Percentiles rank a stretch among this genome's conserved stretches.
phyloP scores from a whole-genome alignment of 2,888 invertebrate species.

The Hoplodrina ambigua region DNA sequence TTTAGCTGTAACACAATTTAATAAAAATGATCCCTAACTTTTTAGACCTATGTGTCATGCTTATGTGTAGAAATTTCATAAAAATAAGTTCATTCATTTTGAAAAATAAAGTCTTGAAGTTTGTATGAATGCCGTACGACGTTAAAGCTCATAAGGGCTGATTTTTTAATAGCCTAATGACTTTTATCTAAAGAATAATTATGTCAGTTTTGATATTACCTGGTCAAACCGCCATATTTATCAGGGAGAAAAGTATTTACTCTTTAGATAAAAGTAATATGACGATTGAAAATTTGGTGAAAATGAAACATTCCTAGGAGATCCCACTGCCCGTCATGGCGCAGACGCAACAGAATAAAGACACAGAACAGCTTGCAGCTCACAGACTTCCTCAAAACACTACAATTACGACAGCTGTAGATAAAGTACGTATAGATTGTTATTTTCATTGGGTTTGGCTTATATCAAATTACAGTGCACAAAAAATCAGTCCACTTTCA shows the following conservation, averaged over 20 bases:
- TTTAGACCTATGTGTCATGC: too few relatives aligned
- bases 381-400: slow-evolving; percentile 21
- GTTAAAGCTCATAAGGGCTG: background rate
- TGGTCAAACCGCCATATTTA: too few relatives aligned
- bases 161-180: background rate
- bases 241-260: too few relatives aligned
- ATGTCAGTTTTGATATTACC: too few relatives aligned
- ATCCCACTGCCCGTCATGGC: slow-evolving; percentile 39
- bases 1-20: too few relatives aligned
- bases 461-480: too few relatives aligned
- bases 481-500: too few relatives aligned
- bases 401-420: slow-evolving; percentile 15
- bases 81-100: too few relatives aligned
- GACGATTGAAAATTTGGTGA: background rate
- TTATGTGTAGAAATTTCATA: too few relatives aligned
- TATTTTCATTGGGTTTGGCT: background rate
- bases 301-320: slow-evolving; percentile 30
- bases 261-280: background rate
- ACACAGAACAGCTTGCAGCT: slow-evolving; percentile 33
- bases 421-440: slow-evolving; percentile 40
- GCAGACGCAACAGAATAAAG: slow-evolving; percentile 26
- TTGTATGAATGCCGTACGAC: too few relatives aligned
- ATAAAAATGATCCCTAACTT: too few relatives aligned
- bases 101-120: too few relatives aligned
- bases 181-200: background rate